phyloP scores from a whole-genome alignment of 2,888 invertebrate species.

The Myathropa florea region DNA sequence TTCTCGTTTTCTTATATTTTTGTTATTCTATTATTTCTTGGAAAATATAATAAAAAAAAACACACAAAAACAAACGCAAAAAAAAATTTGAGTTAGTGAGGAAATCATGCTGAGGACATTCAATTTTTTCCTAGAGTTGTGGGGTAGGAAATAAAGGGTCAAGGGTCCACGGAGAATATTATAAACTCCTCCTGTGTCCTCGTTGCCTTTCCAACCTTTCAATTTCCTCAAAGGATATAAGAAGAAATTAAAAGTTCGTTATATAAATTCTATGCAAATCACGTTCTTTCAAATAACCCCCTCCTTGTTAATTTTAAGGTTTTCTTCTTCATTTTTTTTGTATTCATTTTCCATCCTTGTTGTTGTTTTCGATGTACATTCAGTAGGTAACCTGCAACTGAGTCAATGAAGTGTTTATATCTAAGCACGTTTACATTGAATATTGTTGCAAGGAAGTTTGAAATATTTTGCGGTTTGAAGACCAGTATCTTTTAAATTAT shows the following conservation, averaged over 20 bases:
- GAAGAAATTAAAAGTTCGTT: conserved; percentile 57
- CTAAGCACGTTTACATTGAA: neutral
- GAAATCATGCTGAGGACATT: neutral
- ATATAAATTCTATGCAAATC: conserved; percentile 58
- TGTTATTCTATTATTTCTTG: neutral
- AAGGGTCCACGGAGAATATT: conserved; percentile 23
- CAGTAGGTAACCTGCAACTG: conserved; percentile 28
- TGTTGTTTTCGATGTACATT: neutral
- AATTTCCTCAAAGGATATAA: conserved; percentile 57
- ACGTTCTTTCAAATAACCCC: conserved; percentile 22
- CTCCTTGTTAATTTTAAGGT: neutral
- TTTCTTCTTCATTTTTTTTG: neutral
- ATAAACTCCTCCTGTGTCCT: neutral
- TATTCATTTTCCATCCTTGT: neutral
- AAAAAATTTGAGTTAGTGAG: conserved; percentile 5
- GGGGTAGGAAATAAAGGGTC: conserved; percentile 27
- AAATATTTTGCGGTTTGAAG: conserved; percentile 33
- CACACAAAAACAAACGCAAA: neutral
- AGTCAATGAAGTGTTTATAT: conserved; percentile 25
- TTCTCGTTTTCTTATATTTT: neutral
- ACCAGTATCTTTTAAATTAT: conserved; percentile 44
- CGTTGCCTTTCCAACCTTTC: conserved; percentile 23
- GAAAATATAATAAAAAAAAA: conserved; percentile 1
- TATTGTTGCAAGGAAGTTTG: conserved; percentile 10
- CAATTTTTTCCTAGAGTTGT: neutral